These are phyloP conservation scores for Scortum barcoo DNA, from an alignment of 2,113 vertebrate genomes.

Conservation along the genomic window DNA sequence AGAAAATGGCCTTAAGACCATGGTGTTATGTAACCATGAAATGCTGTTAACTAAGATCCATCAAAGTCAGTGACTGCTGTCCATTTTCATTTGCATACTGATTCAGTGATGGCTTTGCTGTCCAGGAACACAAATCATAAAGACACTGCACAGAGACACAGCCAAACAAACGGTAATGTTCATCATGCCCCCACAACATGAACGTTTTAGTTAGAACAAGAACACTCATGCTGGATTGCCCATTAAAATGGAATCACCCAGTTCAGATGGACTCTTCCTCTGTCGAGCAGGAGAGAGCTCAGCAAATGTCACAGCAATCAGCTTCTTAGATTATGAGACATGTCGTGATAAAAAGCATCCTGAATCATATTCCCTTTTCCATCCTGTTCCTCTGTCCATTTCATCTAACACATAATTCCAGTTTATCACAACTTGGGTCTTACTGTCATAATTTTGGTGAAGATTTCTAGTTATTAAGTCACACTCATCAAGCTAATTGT, in stretches of 20 bases:
- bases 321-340: background rate
- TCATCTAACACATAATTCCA: background rate
- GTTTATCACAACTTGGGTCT: background rate
- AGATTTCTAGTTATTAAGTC: background rate
- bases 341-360: background rate
- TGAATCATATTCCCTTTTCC: background rate
- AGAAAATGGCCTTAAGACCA: background rate
- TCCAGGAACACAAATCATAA: background rate
- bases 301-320: background rate
- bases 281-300: background rate
- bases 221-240: no score
- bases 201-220: background rate
- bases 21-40: background rate
- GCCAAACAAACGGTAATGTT: background rate
- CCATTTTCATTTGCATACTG: background rate
- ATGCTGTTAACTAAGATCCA: background rate
- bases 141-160: background rate
- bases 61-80: background rate
- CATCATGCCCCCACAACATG: background rate
- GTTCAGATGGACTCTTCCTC: background rate
- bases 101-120: background rate
- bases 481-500: no score
- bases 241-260: background rate
- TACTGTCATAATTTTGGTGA: no score
- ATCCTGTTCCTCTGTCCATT: background rate